A percentile compares a stretch with the other conserved stretches of the same genome.
These are phyloP conservation scores for Drosophila meridiana DNA, from an alignment of 2,888 invertebrate genomes.

Conservation along the genomic window DNA sequence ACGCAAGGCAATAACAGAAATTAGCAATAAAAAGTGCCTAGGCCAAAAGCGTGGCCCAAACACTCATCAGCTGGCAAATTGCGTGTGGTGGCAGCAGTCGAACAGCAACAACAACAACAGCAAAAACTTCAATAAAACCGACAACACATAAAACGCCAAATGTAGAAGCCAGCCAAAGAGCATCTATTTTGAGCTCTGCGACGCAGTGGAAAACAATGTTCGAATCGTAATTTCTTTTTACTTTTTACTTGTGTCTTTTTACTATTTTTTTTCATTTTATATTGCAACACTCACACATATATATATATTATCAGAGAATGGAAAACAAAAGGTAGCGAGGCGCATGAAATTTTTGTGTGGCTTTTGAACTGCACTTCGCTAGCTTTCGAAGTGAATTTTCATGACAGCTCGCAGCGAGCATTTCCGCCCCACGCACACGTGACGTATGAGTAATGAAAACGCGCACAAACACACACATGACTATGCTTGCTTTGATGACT, in stretches of 20 bases:
- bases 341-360: conserved; percentile 35
- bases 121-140: conserved; percentile 56
- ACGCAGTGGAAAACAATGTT: conserved; percentile 62
- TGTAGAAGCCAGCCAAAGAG: conserved; percentile 21
- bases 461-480: conserved; percentile 9
- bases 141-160: conserved; percentile 51
- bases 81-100: conserved; percentile 27
- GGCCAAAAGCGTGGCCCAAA: conserved; percentile 25
- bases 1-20: conserved; percentile 71
- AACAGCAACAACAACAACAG: conserved; percentile 2
- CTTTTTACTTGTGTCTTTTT: not conserved
- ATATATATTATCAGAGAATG: conserved; percentile 48
- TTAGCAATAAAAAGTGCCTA: conserved; percentile 73
- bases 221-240: conserved; percentile 29
- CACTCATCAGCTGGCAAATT: conserved; percentile 47
- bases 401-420: conserved; percentile 32
- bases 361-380: conserved; percentile 34
- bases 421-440: conserved; percentile 40
- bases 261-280: conserved; percentile 25
- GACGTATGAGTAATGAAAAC: conserved; percentile 72
- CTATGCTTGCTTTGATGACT: conserved; percentile 5
- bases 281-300: conserved; percentile 13
- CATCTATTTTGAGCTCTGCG: conserved; percentile 29
- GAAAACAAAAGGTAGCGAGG: conserved; percentile 32
- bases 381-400: conserved; percentile 31